Percentiles rank a stretch among this genome's conserved stretches.
Evolutionary conservation across 1,140 invertebrate species (phyloP).

Genomic region (Probaryconus sp.): DNA sequence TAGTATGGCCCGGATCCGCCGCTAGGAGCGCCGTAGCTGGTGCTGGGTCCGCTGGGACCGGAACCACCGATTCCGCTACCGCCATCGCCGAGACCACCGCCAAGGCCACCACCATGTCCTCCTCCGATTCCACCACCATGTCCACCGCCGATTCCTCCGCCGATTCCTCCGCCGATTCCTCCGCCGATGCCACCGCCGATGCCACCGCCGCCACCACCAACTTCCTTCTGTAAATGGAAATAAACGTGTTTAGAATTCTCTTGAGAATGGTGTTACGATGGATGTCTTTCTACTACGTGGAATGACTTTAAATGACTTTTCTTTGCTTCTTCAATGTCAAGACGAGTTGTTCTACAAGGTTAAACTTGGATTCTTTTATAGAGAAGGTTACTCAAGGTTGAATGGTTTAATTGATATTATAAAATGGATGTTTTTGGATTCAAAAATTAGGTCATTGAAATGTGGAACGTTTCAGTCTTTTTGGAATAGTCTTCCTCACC

Average conservation of each 20-base stretch:
- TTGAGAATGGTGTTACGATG: no score
- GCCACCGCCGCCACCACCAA: constrained; percentile 70
- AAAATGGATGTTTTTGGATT: no score
- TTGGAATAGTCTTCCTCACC: constrained; percentile 62
- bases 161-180: constrained; percentile 69
- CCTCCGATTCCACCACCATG: constrained; percentile 62
- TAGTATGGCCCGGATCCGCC: constrained; percentile 78
- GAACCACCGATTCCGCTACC: constrained; percentile 74
- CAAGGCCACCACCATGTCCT: constrained; percentile 69
- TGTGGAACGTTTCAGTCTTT: no score
- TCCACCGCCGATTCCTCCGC: constrained; percentile 65
- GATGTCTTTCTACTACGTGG: no score
- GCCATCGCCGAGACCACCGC: constrained; percentile 67
- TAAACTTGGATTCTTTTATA: no score
- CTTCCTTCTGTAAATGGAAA: constrained; percentile 70
- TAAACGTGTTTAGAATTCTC: not conserved
- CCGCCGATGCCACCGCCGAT: constrained; percentile 62
- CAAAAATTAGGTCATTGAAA: not conserved
- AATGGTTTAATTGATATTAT: no score
- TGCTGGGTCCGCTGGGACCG: constrained; percentile 77
- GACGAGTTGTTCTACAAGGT: no score
- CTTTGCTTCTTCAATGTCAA: no score
- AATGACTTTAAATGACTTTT: no score
- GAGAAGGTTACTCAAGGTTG: no score
- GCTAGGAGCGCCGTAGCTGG: constrained; percentile 82